Evolutionary conservation across 2,113 vertebrate genomes (phyloP).

Genomic region (Canis aureus): DNA sequence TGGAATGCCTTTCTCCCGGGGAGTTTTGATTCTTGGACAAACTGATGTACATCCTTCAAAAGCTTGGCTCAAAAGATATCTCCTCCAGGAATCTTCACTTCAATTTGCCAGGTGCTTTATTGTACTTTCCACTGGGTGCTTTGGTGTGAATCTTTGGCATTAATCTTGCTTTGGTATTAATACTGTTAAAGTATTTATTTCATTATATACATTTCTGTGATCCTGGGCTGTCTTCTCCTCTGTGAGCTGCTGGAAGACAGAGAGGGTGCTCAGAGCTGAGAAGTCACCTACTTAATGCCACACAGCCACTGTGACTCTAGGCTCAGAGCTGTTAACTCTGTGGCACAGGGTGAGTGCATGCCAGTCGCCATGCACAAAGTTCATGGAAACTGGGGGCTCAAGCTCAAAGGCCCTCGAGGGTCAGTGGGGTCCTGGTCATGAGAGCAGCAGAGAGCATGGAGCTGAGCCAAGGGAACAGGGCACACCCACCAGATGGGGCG

Average conservation of each 20-base stretch:
- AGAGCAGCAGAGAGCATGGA: too few relatives aligned
- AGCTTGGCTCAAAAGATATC: fast-evolving
- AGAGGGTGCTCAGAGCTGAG: not conserved
- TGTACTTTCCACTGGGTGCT: not conserved
- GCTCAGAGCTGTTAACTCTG: not conserved
- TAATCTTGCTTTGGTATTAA: not conserved
- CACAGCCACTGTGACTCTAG: not conserved
- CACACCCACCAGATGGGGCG: not conserved
- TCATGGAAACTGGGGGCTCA: not conserved
- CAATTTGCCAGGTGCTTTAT: not conserved
- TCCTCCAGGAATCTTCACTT: not conserved
- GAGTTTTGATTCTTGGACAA: not conserved
- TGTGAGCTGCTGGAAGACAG: not conserved
- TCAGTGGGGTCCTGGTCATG: not conserved
- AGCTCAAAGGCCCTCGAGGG: not conserved
- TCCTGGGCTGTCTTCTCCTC: not conserved
- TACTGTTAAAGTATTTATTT: not conserved
- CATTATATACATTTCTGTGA: not conserved
- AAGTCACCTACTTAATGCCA: too few relatives aligned
- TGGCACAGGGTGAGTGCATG: fast-evolving
- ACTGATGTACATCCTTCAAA: not conserved
- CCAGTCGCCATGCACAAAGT: too few relatives aligned
- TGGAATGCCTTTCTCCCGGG: not conserved
- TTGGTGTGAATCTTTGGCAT: not conserved
- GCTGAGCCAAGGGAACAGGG: not conserved